These are phyloP conservation scores for Saguinus imperator DNA, from an alignment of 2,113 vertebrate species.

Conservation along the genomic window DNA sequence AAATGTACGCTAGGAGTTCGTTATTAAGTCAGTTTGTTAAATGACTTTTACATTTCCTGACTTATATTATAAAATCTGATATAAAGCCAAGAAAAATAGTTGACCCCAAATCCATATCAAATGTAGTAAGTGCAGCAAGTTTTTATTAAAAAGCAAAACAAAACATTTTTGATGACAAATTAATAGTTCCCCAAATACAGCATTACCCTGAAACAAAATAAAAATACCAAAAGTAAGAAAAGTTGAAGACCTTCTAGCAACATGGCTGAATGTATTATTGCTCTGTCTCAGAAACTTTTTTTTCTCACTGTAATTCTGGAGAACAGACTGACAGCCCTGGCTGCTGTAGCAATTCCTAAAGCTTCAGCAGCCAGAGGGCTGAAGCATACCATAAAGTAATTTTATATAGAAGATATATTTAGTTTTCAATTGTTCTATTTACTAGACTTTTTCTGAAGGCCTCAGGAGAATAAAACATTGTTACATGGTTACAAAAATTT, in stretches of 20 bases:
- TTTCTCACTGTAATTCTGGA: background rate
- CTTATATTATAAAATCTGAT: constrained; percentile 29
- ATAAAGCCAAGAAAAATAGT: background rate
- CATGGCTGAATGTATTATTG: background rate
- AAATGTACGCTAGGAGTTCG: background rate
- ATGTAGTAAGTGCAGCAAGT: background rate
- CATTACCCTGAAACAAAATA: constrained; percentile 2
- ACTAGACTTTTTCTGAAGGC: background rate
- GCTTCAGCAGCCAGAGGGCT: background rate
- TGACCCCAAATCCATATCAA: background rate
- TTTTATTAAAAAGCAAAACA: background rate
- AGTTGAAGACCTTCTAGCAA: background rate
- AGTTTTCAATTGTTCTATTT: background rate
- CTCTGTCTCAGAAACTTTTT: background rate
- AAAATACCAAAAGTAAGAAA: background rate
- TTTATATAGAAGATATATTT: background rate
- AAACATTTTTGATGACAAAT: constrained; percentile 28
- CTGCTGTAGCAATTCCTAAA: background rate
- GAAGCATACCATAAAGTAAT: background rate
- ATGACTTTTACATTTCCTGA: background rate
- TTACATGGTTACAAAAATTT: background rate
- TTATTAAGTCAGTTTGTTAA: constrained; percentile 19
- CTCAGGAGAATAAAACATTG: background rate
- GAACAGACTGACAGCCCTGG: background rate
- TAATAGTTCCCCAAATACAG: background rate